These are phyloP conservation scores for Actenoides lindsayi DNA, from an alignment of 2,113 vertebrate species.

Conservation along the genomic window DNA sequence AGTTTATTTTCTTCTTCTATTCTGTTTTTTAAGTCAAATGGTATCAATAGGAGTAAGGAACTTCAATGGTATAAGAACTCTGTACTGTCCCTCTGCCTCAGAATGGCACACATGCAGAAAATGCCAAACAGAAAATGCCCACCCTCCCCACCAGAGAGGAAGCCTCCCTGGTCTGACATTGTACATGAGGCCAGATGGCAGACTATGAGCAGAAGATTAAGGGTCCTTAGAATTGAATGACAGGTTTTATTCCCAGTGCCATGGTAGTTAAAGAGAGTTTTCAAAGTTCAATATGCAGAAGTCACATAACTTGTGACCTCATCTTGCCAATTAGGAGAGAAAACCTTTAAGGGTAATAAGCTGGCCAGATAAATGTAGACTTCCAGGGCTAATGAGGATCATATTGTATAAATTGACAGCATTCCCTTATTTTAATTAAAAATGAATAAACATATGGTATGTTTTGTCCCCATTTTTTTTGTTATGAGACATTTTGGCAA, in stretches of 20 bases:
- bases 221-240: not conserved
- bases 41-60: not conserved
- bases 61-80: not conserved
- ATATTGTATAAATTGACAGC: conserved; percentile 20
- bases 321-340: conserved; percentile 45
- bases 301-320: conserved; percentile 20
- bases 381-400: conserved; percentile 36
- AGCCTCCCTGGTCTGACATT: not conserved
- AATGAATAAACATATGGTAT: conserved; percentile 1
- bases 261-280: not conserved
- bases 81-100: not conserved
- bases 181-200: not conserved
- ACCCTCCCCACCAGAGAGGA: not conserved
- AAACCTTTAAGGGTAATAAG: conserved; percentile 15
- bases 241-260: conserved; percentile 9
- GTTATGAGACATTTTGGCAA: not conserved
- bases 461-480: not conserved
- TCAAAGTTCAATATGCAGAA: conserved; percentile 25
- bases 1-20: not conserved
- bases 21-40: not conserved
- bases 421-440: conserved; percentile 17
- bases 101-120: not conserved
- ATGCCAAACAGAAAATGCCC: accelerated
- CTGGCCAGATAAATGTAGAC: conserved; percentile 7
- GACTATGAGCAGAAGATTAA: not conserved